Conservation (phyloP, 2,888 invertebrate species). For the Yponomeuta plumbellus region DNA sequence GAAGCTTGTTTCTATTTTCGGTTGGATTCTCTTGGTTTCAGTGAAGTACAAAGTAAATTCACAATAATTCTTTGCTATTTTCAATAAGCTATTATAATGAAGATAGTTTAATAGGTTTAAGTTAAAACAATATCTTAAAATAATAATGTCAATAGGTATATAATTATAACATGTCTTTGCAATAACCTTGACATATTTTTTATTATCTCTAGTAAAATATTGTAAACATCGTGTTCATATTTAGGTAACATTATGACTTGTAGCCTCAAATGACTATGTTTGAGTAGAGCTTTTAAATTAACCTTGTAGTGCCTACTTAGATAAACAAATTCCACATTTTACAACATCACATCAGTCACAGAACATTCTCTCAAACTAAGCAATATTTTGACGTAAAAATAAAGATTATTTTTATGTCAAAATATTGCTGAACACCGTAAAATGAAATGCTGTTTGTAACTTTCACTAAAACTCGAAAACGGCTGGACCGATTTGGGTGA, state of each 20-base stretch:
- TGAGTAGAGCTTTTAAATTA: background rate
- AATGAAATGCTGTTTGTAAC: no score
- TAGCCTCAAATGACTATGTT: background rate
- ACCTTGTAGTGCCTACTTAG: background rate
- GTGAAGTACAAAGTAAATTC: no score
- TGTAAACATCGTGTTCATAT: background rate
- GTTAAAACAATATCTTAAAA: background rate
- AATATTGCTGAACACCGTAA: no score
- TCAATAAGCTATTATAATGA: no score
- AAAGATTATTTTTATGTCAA: no score
- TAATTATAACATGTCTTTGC: background rate
- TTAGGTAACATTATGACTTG: background rate
- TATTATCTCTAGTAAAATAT: background rate
- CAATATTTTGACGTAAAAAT: background rate
- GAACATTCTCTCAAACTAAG: background rate
- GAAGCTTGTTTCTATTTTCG: no score
- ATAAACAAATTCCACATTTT: background rate
- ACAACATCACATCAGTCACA: background rate
- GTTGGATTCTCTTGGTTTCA: no score
- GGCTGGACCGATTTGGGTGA: no score
- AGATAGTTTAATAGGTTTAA: no score
- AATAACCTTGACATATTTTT: constrained; percentile 7
- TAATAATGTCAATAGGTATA: background rate
- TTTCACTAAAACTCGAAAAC: no score
- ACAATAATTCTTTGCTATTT: no score